Conservation (phyloP, 2,888 invertebrate species). For the Unio pictorum region DNA sequence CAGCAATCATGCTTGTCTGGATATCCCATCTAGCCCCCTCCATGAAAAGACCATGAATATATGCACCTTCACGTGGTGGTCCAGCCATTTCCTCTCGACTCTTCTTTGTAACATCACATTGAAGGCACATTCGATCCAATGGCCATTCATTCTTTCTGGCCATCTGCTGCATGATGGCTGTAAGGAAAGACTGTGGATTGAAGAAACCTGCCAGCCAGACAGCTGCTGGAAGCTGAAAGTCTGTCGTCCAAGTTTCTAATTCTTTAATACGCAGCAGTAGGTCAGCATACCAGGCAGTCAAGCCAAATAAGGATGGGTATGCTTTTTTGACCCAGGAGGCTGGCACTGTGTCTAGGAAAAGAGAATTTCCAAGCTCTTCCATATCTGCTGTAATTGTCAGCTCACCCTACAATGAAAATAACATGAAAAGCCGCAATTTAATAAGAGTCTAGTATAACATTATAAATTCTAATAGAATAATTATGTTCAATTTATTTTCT, state of each 20-base stretch:
- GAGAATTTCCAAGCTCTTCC: constrained; percentile 92
- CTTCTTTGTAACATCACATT: constrained; percentile 97
- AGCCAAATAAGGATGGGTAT: constrained; percentile 90
- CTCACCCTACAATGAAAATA: constrained; percentile 80
- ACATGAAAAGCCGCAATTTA: not conserved
- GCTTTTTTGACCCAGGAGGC: constrained; percentile 88
- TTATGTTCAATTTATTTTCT: too few relatives aligned
- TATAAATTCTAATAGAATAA: too few relatives aligned
- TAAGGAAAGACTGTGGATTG: constrained; percentile 95
- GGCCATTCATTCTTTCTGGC: constrained; percentile 93
- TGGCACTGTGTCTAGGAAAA: constrained; percentile 91
- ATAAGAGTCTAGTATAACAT: too few relatives aligned
- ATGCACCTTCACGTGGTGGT: constrained; percentile 88
- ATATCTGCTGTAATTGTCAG: constrained; percentile 95
- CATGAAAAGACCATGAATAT: constrained; percentile 91
- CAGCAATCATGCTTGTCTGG: constrained; percentile 90
- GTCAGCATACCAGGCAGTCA: constrained; percentile 95
- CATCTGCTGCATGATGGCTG: constrained; percentile 96
- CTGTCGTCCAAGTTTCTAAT: constrained; percentile 91
- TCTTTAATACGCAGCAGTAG: constrained; percentile 84
- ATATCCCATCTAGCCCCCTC: constrained; percentile 96
- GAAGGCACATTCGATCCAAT: constrained; percentile 95
- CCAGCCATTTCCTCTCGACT: constrained; percentile 91
- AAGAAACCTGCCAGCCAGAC: constrained; percentile 99
- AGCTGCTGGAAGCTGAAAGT: constrained; percentile 87